phyloP scores from a whole-genome alignment of 2,888 invertebrate species.

The Chesias legatella region DNA sequence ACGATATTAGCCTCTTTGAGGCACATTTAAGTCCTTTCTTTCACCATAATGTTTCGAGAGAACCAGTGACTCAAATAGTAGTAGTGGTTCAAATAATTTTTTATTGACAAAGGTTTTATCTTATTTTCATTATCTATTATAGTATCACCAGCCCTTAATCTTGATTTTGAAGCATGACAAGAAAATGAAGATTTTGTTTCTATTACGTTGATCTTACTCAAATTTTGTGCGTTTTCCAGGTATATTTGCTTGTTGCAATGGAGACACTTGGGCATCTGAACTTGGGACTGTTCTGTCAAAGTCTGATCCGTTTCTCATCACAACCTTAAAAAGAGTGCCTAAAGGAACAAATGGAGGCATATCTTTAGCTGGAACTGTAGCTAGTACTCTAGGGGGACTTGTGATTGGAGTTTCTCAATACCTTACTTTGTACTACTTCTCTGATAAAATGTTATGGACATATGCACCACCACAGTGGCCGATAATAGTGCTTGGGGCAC shows the following conservation, averaged over 20 bases:
- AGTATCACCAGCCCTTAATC: too few species aligned
- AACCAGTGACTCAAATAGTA: too few species aligned
- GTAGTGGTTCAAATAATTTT: too few species aligned
- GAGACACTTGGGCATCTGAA: slow-evolving; percentile 96
- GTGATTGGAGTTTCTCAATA: slow-evolving; percentile 87
- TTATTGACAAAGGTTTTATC: too few species aligned
- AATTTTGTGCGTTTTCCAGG: slow-evolving; percentile 62
- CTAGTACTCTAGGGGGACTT: slow-evolving; percentile 83
- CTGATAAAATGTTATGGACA: slow-evolving; percentile 78
- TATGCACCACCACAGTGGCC: slow-evolving; percentile 89
- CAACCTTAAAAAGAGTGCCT: slow-evolving; percentile 87
- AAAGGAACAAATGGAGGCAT: slow-evolving; percentile 94
- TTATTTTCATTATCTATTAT: too few species aligned
- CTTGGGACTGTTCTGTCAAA: slow-evolving; percentile 87
- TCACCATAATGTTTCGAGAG: too few species aligned
- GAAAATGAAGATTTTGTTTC: too few species aligned
- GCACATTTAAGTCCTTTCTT: too few species aligned
- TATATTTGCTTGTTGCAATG: slow-evolving; percentile 89
- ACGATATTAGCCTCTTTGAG: too few species aligned
- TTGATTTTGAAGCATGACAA: too few species aligned
- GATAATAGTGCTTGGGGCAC: slow-evolving; percentile 84
- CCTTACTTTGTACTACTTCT: slow-evolving; percentile 82
- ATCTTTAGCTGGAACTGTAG: slow-evolving; percentile 81
- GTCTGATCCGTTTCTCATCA: slow-evolving; percentile 87
- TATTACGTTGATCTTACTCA: not conserved